phyloP scores from a whole-genome alignment of 2,797 vertebrate genomes.

The Hybognathus amarus region DNA sequence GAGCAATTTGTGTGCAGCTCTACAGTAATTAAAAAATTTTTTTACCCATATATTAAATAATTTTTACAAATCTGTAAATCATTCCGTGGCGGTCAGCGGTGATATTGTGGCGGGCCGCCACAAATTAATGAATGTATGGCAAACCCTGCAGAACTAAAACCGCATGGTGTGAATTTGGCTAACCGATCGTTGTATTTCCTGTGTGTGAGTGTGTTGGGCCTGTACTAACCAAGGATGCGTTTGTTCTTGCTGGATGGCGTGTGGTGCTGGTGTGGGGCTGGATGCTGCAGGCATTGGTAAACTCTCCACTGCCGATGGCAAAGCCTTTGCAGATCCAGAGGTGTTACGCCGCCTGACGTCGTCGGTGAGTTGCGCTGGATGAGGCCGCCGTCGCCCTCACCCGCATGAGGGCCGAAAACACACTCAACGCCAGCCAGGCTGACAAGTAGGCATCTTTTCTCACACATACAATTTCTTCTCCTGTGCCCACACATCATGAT shows the following conservation, averaged over 20 bases:
- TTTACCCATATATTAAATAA: too few relatives aligned
- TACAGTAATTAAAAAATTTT: too few relatives aligned
- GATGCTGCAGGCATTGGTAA: slow-evolving; percentile 96
- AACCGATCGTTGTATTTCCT: slow-evolving; percentile 51
- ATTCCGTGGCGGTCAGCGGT: too few relatives aligned
- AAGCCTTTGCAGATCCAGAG: slow-evolving; percentile 99
- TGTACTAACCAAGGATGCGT: slow-evolving; percentile 64
- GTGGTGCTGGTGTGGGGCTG: slow-evolving; percentile 70
- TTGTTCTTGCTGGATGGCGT: slow-evolving; percentile 76
- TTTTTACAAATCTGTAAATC: too few relatives aligned
- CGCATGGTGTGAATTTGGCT: slow-evolving; percentile 72
- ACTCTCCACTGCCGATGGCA: slow-evolving; percentile 99
- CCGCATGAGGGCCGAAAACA: slow-evolving; percentile 98
- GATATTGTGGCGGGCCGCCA: too few relatives aligned
- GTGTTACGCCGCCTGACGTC: slow-evolving; percentile 96
- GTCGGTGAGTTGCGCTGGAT: slow-evolving; percentile 96
- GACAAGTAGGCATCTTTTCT: slow-evolving; percentile 92
- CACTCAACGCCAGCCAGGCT: slow-evolving; percentile 92
- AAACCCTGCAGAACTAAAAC: slow-evolving; percentile 29
- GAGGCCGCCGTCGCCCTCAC: slow-evolving; percentile 97
- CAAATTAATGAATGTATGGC: too few relatives aligned
- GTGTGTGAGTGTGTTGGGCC: slow-evolving; percentile 65
- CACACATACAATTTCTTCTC: slow-evolving; percentile 25
- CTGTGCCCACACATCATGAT: not conserved
- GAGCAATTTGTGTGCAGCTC: too few relatives aligned